These are phyloP conservation scores for Agelas oroides DNA, from an alignment of 37 sponge, comb jelly and placozoan genomes.

Conservation along the genomic window DNA sequence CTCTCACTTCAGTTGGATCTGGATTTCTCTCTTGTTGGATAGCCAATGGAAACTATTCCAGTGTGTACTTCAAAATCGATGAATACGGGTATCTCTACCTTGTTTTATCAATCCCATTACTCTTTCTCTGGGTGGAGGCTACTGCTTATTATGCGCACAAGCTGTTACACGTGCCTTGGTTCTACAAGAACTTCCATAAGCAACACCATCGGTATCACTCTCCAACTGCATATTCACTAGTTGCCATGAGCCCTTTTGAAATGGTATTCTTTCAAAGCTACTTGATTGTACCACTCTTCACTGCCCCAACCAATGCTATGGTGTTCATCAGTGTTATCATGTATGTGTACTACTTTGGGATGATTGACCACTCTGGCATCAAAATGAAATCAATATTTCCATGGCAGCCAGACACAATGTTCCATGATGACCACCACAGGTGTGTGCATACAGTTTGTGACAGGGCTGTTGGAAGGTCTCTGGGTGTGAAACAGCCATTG, in stretches of 20 bases:
- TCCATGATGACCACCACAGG: slow-evolving; percentile 70
- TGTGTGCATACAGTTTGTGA: too few species aligned
- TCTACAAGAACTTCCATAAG: slow-evolving; percentile 49
- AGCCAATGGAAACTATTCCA: slow-evolving; percentile 39
- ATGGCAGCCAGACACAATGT: slow-evolving; percentile 65
- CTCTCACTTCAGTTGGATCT: slow-evolving; percentile 28
- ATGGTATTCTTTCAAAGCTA: slow-evolving; percentile 17
- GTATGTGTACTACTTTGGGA: slow-evolving; percentile 55
- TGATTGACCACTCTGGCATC: slow-evolving; percentile 66
- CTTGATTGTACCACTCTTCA: slow-evolving; percentile 35
- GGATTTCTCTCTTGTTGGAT: slow-evolving; percentile 51
- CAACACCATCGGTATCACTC: slow-evolving; percentile 52
- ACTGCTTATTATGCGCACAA: slow-evolving; percentile 50
- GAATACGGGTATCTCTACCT: slow-evolving; percentile 59
- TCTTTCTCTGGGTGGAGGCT: slow-evolving; percentile 57
- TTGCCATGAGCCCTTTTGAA: slow-evolving; percentile 59
- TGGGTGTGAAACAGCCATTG: too few species aligned
- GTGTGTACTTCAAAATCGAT: slow-evolving; percentile 38
- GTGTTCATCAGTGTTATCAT: slow-evolving; percentile 24
- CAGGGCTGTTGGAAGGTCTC: too few species aligned
- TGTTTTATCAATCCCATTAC: slow-evolving; percentile 2
- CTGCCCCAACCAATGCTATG: slow-evolving; percentile 30
- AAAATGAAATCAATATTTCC: slow-evolving; percentile 49
- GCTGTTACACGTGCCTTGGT: slow-evolving; percentile 49
- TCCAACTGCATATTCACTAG: slow-evolving; percentile 48